phyloP scores from a whole-genome alignment of 2,888 invertebrate species.

The Caenorhabditis sinica region DNA sequence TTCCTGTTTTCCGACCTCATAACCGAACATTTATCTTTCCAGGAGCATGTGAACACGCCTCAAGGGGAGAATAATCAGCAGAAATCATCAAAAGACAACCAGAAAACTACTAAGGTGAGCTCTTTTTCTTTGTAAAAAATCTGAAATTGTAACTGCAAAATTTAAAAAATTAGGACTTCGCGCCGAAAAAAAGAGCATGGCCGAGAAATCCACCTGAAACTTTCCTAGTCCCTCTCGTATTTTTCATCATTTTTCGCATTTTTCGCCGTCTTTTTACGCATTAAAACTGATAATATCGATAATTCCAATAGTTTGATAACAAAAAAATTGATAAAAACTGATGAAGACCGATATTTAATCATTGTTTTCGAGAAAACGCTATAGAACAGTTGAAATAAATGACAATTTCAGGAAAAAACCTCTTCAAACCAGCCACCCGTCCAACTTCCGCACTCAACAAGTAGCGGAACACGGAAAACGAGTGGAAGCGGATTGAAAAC shows the following conservation, averaged over 20 bases:
- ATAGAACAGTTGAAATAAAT: not conserved
- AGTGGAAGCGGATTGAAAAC: conserved; percentile 55
- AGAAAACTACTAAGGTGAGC: conserved; percentile 58
- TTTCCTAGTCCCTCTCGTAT: conserved; percentile 47
- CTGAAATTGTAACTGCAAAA: not conserved
- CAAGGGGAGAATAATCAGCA: conserved; percentile 63
- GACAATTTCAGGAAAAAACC: conserved; percentile 53
- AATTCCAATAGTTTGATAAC: conserved; percentile 17
- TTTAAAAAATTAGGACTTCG: conserved; percentile 1
- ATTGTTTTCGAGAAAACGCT: not conserved
- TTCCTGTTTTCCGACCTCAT: not conserved
- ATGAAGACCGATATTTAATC: conserved; percentile 28
- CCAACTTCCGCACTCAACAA: conserved; percentile 50
- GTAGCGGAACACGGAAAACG: conserved; percentile 45
- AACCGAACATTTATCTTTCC: conserved; percentile 43
- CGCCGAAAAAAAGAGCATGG: conserved; percentile 23
- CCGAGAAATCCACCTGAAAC: conserved; percentile 32
- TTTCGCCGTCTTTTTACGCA: conserved; percentile 25
- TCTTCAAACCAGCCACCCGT: conserved; percentile 57
- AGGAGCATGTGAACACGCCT: conserved; percentile 70
- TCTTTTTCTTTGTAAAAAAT: conserved; percentile 13
- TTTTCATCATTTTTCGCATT: conserved; percentile 37
- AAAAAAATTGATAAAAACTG: conserved; percentile 32
- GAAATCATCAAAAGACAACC: conserved; percentile 55
- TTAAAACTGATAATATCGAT: conserved; percentile 25